Base-by-base conservation (phyloP, 2,113 vertebrate genomes). In the Beaufortia kweichowensis region DNA sequence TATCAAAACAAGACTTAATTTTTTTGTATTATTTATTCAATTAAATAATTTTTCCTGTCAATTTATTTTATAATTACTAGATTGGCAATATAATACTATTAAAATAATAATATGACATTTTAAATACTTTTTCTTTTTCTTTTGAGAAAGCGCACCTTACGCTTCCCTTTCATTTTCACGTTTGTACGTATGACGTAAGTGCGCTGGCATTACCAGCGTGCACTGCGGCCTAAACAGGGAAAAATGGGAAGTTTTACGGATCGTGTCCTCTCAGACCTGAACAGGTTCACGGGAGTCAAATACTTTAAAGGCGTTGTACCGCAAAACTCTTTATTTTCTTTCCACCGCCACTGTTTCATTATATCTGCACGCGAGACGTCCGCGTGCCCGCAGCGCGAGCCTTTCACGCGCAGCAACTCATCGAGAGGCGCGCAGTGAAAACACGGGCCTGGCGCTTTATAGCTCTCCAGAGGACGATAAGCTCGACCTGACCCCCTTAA, bases 401-500 rank as follows among this genome's bases (percentile, higher is more conserved):
- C 80, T 83, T 91, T 90, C 87, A 90, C 86, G 84, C 86, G 85
- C 79, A 82, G 60, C 43, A 87, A 85, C 86, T 88, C 83, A 86
- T 86, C 89, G 79, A 77, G 81, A 21, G 68, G 83, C 84, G 77
- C 75, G 82, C 65, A 81, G 83, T 89, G 86, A 88, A 90, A 89
- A 90, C 87, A 88, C 70, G 74, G 85, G 67, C 80, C 39, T 79
- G 77, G 78, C 60, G 72, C 64, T 12, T 87, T 87, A 89, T 77
- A 23, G 83, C 80, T 75, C 88, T 83, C 85, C 75, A 29, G 86
- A 83, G 86, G 82, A 57, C 84, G 77, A 76, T 41, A 77, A 81
- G 56, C 71, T 79, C 65, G 64, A 81, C 66, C 62, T 41, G 68
- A 46, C 63, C 66, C 61, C 53, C 76, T 77, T 76, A 84, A 82